Conservation (phyloP, 2,113 vertebrate species). For the Dicrurus megarhynchus region DNA sequence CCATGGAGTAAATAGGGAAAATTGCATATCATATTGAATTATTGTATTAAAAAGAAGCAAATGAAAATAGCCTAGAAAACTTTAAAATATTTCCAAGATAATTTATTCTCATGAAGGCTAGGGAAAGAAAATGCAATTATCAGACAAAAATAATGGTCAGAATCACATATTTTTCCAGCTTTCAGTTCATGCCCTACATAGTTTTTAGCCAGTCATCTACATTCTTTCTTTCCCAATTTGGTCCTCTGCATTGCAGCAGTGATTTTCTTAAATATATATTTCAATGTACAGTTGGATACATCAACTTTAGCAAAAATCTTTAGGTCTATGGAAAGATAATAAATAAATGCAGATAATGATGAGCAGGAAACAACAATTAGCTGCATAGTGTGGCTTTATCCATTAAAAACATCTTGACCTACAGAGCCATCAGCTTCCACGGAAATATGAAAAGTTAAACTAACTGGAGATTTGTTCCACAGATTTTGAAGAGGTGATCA, state of each 20-base stretch:
- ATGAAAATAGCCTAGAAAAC: not conserved
- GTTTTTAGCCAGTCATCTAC: not conserved
- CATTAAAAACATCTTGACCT: not conserved
- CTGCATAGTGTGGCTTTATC: not conserved
- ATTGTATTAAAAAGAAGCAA: not conserved
- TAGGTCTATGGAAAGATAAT: not conserved
- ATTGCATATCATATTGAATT: not conserved
- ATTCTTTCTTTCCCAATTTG: not conserved
- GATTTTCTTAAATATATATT: not conserved
- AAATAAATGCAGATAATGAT: not conserved
- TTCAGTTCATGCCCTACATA: not conserved
- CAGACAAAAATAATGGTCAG: not conserved
- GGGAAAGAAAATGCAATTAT: not conserved
- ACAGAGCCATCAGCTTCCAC: not conserved
- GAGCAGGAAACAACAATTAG: not conserved
- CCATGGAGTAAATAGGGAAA: not conserved
- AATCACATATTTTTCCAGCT: not conserved
- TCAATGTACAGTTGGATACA: not conserved
- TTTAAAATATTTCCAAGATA: not conserved
- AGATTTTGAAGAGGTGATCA: not conserved
- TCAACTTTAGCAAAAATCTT: not conserved
- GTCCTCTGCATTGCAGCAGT: not conserved
- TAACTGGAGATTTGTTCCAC: not conserved
- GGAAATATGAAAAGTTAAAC: not conserved
- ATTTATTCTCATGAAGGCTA: not conserved